Percentiles rank a stretch among this genome's conserved stretches.
phyloP scores from a whole-genome alignment of 2,797 vertebrate species.

The Sebastes taczanowskii region DNA sequence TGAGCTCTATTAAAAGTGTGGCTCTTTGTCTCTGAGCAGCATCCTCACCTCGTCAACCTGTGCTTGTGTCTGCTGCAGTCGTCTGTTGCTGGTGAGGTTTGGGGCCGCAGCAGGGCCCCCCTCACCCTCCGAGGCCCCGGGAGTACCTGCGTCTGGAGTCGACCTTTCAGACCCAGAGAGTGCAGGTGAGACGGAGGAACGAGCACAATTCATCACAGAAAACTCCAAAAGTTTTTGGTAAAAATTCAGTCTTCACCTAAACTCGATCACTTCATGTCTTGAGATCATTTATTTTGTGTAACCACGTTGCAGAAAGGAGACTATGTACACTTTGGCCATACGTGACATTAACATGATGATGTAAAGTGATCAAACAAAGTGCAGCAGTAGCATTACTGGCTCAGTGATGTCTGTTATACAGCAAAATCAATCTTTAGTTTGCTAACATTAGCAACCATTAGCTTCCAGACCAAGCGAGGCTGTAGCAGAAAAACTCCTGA shows the following conservation, averaged over 20 bases:
- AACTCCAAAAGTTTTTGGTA: neutral
- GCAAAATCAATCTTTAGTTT: neutral
- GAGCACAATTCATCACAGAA: neutral
- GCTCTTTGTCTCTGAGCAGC: neutral
- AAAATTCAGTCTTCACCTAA: neutral
- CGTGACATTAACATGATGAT: neutral
- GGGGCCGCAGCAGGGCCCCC: constrained; percentile 78
- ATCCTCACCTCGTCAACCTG: constrained; percentile 89
- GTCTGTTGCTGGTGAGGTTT: constrained; percentile 86
- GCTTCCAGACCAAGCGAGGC: neutral
- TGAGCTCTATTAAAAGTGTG: neutral
- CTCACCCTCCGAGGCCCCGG: constrained; percentile 77
- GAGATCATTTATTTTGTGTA: neutral
- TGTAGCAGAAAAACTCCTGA: neutral
- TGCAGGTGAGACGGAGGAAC: neutral
- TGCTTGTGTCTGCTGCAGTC: constrained; percentile 90
- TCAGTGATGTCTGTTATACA: neutral
- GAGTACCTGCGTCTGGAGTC: constrained; percentile 76
- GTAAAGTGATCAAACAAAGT: neutral
- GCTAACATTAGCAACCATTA: neutral
- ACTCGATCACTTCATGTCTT: neutral
- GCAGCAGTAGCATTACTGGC: neutral
- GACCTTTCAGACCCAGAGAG: constrained; percentile 69
- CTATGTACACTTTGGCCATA: too few relatives aligned
- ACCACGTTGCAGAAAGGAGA: neutral